Evolutionary conservation across 2,113 vertebrate genomes (phyloP).

Genomic region (Erythrolamprus reginae): DNA sequence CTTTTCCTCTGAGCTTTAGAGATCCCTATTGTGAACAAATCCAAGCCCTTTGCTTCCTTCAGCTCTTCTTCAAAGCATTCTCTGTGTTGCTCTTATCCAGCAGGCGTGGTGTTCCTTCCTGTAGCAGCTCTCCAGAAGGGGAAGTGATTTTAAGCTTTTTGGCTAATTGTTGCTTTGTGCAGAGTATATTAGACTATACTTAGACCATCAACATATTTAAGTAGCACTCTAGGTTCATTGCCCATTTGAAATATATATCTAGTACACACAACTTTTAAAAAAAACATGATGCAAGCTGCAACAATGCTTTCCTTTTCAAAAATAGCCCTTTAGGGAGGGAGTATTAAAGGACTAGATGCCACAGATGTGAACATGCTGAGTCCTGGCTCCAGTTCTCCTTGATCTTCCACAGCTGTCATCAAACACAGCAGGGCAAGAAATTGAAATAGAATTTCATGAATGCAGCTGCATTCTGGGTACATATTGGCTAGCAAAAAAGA

Average conservation of each 20-base stretch:
- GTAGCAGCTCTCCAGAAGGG: not conserved
- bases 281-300: not conserved
- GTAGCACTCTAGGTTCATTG: not conserved
- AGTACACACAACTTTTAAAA: not conserved
- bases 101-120: conserved; percentile 17
- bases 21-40: conserved; percentile 7
- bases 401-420: not conserved
- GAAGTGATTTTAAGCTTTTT: not conserved
- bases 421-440: conserved; percentile 14
- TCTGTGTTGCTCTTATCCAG: conserved; percentile 2
- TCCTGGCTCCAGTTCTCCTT: conserved; percentile 3
- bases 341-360: not conserved
- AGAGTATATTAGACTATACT: not conserved
- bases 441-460: not conserved
- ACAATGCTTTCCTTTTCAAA: not conserved
- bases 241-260: not conserved
- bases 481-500: not conserved
- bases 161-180: not conserved
- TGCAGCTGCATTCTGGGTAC: not conserved
- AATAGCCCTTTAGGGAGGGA: not conserved
- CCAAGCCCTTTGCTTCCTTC: conserved; percentile 10
- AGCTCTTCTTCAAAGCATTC: conserved; percentile 20
- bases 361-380: conserved; percentile 6
- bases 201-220: not conserved
- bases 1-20: conserved; percentile 4